A percentile compares a stretch with the other conserved stretches of the same genome.
Evolutionary conservation across 1,140 invertebrate genomes (phyloP).

Genomic region (Brachionus rubens): DNA sequence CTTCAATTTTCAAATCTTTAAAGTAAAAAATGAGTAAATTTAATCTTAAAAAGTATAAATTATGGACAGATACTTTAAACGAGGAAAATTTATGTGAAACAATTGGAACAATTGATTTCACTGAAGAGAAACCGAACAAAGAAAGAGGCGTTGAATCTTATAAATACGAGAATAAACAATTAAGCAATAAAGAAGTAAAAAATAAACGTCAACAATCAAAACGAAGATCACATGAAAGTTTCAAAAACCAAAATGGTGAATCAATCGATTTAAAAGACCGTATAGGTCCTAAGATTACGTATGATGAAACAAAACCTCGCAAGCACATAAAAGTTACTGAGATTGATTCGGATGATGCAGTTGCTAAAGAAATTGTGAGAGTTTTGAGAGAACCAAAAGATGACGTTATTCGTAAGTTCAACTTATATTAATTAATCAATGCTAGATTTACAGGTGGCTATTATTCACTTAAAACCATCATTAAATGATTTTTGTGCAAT

Average conservation of each 20-base stretch:
- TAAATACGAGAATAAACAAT: background rate
- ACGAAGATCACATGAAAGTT: background rate
- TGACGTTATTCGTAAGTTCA: conserved; percentile 51
- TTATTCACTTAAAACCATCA: too few species aligned
- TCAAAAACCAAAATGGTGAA: too few species aligned
- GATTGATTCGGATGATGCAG: conserved; percentile 47
- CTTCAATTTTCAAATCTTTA: too few species aligned
- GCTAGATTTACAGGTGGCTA: too few species aligned
- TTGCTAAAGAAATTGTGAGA: conserved; percentile 49
- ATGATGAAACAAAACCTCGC: conserved; percentile 41
- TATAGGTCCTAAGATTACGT: background rate
- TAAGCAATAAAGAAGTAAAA: background rate
- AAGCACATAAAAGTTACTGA: conserved; percentile 48
- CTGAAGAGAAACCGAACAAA: background rate
- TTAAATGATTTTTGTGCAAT: too few species aligned
- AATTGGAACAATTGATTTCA: background rate
- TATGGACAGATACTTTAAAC: conserved; percentile 28
- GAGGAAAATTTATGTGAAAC: conserved; percentile 39
- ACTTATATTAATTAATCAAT: too few species aligned
- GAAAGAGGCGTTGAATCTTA: conserved; percentile 35
- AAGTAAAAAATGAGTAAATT: conserved; percentile 27
- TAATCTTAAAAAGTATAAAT: conserved; percentile 27
- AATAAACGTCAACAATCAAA: background rate
- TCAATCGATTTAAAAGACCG: background rate
- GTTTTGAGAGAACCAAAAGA: conserved; percentile 51